Evolutionary conservation across 2,113 vertebrate genomes (phyloP).

Genomic region (Sinocyclocheilus maitianheensis): DNA sequence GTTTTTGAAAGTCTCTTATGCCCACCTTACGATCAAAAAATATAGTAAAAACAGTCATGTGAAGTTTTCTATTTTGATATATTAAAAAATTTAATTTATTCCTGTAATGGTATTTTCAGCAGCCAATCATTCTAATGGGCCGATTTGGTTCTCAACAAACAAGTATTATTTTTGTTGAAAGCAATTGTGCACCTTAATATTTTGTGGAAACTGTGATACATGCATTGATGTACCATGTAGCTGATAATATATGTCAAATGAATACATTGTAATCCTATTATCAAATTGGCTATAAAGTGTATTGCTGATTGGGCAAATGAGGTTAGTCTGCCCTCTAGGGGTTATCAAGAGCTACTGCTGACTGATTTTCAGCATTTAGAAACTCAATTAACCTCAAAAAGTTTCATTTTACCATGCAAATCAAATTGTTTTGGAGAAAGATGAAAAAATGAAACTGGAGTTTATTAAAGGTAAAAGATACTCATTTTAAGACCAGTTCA

Average conservation of each 20-base stretch:
- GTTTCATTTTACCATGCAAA: background rate
- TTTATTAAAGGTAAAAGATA: background rate
- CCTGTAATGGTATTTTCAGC: background rate
- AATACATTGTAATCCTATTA: background rate
- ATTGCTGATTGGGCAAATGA: background rate
- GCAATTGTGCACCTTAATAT: background rate
- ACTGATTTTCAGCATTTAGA: background rate
- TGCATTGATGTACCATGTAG: background rate
- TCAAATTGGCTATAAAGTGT: background rate
- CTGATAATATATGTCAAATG: background rate
- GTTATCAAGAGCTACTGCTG: background rate
- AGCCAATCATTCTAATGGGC: background rate
- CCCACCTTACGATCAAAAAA: background rate
- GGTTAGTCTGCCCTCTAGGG: conserved; percentile 37
- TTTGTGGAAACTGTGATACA: background rate
- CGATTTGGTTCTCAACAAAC: background rate
- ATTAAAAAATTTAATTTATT: background rate
- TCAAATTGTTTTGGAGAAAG: background rate
- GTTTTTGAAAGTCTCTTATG: too few relatives aligned
- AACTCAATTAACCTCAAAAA: background rate
- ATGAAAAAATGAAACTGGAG: background rate
- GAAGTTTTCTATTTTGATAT: background rate
- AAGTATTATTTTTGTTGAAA: background rate
- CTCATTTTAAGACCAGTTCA: background rate
- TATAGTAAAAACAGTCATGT: background rate